These are phyloP conservation scores for Patiria miniata DNA, from an alignment of 35 echinoderm and acorn worm genomes.

Conservation along the genomic window DNA sequence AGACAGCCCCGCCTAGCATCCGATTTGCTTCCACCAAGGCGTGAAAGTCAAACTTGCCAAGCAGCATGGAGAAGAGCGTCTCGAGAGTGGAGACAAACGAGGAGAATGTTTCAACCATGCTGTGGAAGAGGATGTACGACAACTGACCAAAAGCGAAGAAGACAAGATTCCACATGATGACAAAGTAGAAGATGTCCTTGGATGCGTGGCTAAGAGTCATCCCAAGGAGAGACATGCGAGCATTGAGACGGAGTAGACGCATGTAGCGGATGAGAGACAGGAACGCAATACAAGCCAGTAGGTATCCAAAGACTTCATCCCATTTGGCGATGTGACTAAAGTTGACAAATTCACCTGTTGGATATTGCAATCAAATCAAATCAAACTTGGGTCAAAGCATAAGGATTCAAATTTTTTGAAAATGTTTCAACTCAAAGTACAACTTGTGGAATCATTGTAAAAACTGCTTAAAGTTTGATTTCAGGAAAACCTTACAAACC, in stretches of 20 bases:
- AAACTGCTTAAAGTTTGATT: too few species aligned
- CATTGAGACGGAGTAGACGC: slow-evolving; percentile 52
- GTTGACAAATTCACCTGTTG: slow-evolving; percentile 57
- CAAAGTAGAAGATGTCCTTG: slow-evolving; percentile 50
- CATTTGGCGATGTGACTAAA: slow-evolving; percentile 73
- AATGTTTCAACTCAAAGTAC: too few species aligned
- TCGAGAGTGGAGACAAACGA: slow-evolving; percentile 42
- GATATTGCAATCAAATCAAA: too few species aligned
- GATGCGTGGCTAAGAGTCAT: slow-evolving; percentile 29
- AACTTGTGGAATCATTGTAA: too few species aligned
- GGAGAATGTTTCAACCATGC: slow-evolving; percentile 18
- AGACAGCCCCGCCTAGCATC: slow-evolving; percentile 43
- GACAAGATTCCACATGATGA: slow-evolving; percentile 56
- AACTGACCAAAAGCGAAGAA: slow-evolving; percentile 54
- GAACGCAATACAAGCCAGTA: slow-evolving; percentile 43
- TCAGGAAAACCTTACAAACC: background rate
- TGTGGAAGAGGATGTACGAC: slow-evolving; percentile 49
- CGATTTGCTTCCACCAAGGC: slow-evolving; percentile 34
- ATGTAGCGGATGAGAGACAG: slow-evolving; percentile 56
- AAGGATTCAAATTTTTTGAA: too few species aligned
- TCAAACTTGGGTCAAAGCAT: too few species aligned
- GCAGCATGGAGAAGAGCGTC: slow-evolving; percentile 60
- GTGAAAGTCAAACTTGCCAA: slow-evolving; percentile 61
- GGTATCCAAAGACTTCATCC: slow-evolving; percentile 59
- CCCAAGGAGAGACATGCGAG: slow-evolving; percentile 45